phyloP scores from a whole-genome alignment of 2,888 invertebrate species.

The Catonia carolina region DNA sequence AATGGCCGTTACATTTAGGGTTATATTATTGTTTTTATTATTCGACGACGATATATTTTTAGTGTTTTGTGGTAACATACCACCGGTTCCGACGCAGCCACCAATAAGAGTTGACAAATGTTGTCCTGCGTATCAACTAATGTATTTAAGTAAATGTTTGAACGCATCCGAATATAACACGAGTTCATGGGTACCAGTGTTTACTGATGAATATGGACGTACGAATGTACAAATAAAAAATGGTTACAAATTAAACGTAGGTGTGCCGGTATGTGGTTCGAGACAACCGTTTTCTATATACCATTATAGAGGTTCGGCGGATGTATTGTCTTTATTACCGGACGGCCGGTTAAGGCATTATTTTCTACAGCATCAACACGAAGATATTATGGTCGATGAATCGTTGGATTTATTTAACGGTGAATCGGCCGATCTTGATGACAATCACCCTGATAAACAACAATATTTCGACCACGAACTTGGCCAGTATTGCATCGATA shows the following conservation, averaged over 20 bases:
- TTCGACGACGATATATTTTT: no score
- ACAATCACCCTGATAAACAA: slow-evolving; percentile 39
- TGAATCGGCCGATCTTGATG: neutral
- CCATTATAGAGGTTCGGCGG: slow-evolving; percentile 53
- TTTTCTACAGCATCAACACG: slow-evolving; percentile 52
- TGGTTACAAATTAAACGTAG: slow-evolving; percentile 48
- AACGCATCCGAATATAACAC: slow-evolving; percentile 52
- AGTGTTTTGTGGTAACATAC: slow-evolving; percentile 23
- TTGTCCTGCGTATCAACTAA: slow-evolving; percentile 64
- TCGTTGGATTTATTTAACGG: no score
- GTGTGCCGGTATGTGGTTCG: slow-evolving; percentile 62
- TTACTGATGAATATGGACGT: slow-evolving; percentile 27
- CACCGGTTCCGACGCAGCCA: slow-evolving; percentile 17
- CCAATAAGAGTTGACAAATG: slow-evolving; percentile 67
- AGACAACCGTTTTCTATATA: slow-evolving; percentile 63
- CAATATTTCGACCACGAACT: slow-evolving; percentile 59
- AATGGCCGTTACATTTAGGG: no score
- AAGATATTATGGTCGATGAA: slow-evolving; percentile 37
- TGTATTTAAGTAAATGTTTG: slow-evolving; percentile 60
- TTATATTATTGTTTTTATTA: no score
- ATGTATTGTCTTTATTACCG: slow-evolving; percentile 56
- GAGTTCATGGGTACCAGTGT: slow-evolving; percentile 31
- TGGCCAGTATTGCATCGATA: slow-evolving; percentile 76
- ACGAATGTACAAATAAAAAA: slow-evolving; percentile 13
- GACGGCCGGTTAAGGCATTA: slow-evolving; percentile 70